phyloP scores from a whole-genome alignment of 2,113 vertebrate species.

The Epinephelus lanceolatus region DNA sequence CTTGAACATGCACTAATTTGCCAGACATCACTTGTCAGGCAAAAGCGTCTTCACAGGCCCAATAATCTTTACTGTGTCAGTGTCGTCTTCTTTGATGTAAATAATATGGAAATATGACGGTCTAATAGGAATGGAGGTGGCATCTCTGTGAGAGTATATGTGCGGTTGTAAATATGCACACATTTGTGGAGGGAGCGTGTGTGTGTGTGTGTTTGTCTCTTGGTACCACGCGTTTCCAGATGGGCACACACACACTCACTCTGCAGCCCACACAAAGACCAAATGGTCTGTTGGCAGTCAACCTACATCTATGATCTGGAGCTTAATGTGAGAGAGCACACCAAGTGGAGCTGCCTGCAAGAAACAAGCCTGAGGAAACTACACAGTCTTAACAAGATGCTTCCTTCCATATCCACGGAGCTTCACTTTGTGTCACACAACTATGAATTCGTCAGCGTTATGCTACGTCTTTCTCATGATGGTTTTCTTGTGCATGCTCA shows the following conservation, averaged over 20 bases:
- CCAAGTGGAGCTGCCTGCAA: neutral
- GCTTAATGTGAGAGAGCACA: neutral
- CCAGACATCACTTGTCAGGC: no score
- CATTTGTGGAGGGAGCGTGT: neutral
- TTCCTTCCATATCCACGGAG: no score
- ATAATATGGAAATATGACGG: no score
- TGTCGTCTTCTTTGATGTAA: no score
- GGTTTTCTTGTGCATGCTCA: no score
- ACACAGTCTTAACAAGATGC: neutral
- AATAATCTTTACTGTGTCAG: no score
- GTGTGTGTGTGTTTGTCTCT: slow-evolving; percentile 7
- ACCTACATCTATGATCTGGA: slow-evolving; percentile 50
- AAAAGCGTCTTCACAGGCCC: no score
- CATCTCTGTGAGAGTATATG: neutral
- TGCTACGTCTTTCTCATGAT: no score
- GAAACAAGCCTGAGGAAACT: neutral
- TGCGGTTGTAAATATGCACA: neutral
- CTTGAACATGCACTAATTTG: no score
- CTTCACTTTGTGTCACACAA: no score
- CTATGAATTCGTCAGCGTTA: no score
- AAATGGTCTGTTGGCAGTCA: slow-evolving; percentile 73
- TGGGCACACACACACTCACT: slow-evolving; percentile 6
- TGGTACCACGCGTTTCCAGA: slow-evolving; percentile 11
- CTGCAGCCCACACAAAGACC: slow-evolving; percentile 56
- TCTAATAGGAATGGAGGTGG: neutral